Percentiles rank a stretch among this genome's conserved stretches.
Conservation (phyloP, 2,797 vertebrate genomes). For the Rhabdophis nuchalis region DNA sequence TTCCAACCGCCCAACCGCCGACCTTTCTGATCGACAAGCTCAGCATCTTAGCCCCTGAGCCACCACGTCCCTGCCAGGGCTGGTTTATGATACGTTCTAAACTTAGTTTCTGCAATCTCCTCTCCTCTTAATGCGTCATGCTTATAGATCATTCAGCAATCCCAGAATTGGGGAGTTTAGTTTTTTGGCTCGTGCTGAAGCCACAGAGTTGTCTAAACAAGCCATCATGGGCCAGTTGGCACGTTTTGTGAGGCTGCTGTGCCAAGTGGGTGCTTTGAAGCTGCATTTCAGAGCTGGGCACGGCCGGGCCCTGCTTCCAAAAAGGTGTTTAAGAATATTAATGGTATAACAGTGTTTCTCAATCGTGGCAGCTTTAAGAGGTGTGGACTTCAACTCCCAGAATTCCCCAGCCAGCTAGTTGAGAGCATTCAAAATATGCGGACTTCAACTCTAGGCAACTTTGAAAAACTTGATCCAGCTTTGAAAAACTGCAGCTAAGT, state of each 20-base stretch:
- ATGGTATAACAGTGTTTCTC: not conserved
- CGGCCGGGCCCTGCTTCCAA: not conserved
- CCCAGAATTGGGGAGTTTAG: not conserved
- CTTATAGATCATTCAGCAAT: not conserved
- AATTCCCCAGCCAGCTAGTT: too few relatives aligned
- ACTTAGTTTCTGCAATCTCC: not conserved
- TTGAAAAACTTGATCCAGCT: too few relatives aligned
- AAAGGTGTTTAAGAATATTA: not conserved
- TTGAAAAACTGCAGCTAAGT: too few relatives aligned
- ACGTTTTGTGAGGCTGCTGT: not conserved
- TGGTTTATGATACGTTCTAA: not conserved
- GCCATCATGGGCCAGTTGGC: not conserved
- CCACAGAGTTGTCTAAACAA: not conserved
- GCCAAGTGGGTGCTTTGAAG: not conserved
- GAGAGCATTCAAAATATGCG: too few relatives aligned
- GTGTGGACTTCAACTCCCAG: too few relatives aligned
- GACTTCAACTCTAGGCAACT: too few relatives aligned
- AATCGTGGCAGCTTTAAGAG: not conserved
- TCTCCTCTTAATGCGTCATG: not conserved
- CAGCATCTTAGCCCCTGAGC: too few relatives aligned
- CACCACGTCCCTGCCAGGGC: too few relatives aligned
- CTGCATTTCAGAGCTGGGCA: not conserved
- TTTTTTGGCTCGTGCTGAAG: not conserved
- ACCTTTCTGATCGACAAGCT: too few relatives aligned
- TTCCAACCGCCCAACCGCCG: too few relatives aligned